Evolutionary conservation across 2,797 vertebrate species (phyloP).

Genomic region (Enteromius argenteus): DNA sequence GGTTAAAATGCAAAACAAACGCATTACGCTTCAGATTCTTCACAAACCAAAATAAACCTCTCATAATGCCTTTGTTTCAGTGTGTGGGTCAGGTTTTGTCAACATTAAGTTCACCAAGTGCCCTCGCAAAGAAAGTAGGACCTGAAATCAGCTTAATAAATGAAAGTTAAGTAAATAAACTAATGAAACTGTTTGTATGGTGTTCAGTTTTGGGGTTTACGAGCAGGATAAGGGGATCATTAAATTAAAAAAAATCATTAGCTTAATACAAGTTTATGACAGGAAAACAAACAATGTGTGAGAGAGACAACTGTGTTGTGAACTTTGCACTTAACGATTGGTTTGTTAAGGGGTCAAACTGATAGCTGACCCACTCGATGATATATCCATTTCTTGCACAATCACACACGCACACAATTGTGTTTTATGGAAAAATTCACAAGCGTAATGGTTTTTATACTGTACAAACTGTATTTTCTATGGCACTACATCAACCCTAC

Average conservation of each 20-base stretch:
- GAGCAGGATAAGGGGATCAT: neutral
- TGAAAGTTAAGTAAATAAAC: neutral
- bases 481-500: neutral
- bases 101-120: neutral
- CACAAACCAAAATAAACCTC: conserved; percentile 14
- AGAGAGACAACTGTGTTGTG: conserved; percentile 7
- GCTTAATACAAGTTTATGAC: neutral
- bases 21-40: conserved; percentile 23
- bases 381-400: neutral
- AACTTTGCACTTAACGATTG: conserved; percentile 6
- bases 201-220: neutral
- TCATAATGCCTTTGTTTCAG: conserved; percentile 10
- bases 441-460: neutral
- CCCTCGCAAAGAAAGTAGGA: neutral
- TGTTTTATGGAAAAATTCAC: too few relatives aligned
- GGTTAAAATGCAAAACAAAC: conserved; percentile 30
- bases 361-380: neutral
- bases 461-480: neutral
- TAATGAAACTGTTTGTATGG: neutral
- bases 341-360: neutral
- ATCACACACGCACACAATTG: too few relatives aligned
- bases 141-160: conserved; percentile 13
- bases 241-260: neutral
- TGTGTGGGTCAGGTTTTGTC: conserved; percentile 5
- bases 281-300: conserved; percentile 11